Base-by-base conservation (phyloP, 2,797 vertebrate species). In the Trichosurus vulpecula region DNA sequence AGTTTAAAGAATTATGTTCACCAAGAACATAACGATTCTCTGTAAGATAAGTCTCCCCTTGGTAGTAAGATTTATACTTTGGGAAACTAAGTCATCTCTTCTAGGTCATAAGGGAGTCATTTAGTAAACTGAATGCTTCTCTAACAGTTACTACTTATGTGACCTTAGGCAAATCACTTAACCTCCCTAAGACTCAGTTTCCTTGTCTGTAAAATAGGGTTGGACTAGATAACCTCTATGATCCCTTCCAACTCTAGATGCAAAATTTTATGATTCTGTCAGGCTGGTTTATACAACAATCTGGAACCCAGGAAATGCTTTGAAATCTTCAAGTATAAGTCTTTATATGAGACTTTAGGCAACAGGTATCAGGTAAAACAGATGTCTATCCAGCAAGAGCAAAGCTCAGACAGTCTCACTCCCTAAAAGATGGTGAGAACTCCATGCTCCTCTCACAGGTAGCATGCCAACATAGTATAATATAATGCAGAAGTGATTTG, bases 401-500 rank as follows among this genome's bases (percentile, higher is more conserved):
- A 96, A 95, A 96, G 90, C 51, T 52, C 91, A 95, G 53, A 90
- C 41, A 94, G n/a, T 25, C 22, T 92, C 22, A 87, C 90, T 91
- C 91, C 90, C 35, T 87, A 93, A 66, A 96, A 66, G 61, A 66
- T 16, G 13, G 35, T n/a, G 61, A 93, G 47, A 94, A 53, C 35
- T 27, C 29, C 52, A 90, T 0, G 0, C 19, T 61, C 30, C 25
- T 52, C 91, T 81, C 52, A 6, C 55, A 92, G 56, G 91, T 92
- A 61, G 13, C 51, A 56, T 74, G 0, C 9, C 91, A 90, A 93
- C 90, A 30, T 6, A 19, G 89, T 29, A 13, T 54, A 51, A 94
- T 94, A 66, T 93, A 53, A 90, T n/a, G 91, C 4, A 93, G 91
- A 81, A 90, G 93, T 54, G 61, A 94, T 96, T 92, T 91, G 29